A percentile compares a stretch with the other conserved stretches of the same genome.
phyloP scores from a whole-genome alignment of 1,140 invertebrate genomes.

The Brachionus asplanchnoidis region DNA sequence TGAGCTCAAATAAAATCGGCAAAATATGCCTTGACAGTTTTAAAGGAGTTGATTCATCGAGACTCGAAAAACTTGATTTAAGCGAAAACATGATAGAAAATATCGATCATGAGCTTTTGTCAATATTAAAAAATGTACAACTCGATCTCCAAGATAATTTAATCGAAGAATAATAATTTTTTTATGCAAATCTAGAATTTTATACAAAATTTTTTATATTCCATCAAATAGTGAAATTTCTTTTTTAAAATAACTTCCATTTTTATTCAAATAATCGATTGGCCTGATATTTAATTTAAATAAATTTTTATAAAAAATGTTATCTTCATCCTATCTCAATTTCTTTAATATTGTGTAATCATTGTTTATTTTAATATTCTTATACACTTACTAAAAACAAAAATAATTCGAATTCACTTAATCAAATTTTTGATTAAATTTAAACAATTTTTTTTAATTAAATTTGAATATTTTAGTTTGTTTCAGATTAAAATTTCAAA shows the following conservation, averaged over 20 bases:
- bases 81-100: conserved; percentile 14
- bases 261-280: background rate
- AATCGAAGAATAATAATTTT: background rate
- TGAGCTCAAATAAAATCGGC: conserved; percentile 5
- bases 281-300: background rate
- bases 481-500: no score
- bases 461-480: no score
- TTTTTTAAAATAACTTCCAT: background rate
- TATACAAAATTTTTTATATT: background rate
- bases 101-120: background rate
- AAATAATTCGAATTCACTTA: no score
- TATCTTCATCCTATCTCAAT: no score
- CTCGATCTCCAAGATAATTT: background rate
- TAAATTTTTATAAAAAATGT: background rate
- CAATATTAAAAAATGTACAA: background rate
- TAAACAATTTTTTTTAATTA: no score
- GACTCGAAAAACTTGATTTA: background rate
- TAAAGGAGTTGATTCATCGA: background rate
- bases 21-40: background rate
- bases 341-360: no score
- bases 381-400: no score
- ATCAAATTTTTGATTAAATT: no score
- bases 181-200: background rate
- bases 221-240: background rate
- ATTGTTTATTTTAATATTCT: no score